These are phyloP conservation scores for Micrasema minimum DNA, from an alignment of 1,140 invertebrate genomes.

Conservation along the genomic window DNA sequence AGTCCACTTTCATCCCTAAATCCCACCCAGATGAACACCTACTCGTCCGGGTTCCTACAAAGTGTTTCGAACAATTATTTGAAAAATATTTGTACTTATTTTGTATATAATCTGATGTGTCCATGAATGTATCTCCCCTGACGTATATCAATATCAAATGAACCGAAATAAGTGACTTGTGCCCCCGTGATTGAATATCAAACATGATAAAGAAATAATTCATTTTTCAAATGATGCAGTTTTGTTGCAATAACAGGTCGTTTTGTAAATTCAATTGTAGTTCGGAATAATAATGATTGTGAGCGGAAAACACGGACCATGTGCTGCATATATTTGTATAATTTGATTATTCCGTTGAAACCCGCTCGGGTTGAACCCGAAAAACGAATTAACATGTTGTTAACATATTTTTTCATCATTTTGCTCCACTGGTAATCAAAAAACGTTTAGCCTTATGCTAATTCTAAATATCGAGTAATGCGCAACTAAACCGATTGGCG, in stretches of 20 bases:
- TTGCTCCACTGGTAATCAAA: slow-evolving; percentile 41
- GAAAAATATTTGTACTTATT: too few relatives aligned
- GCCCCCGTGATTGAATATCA: slow-evolving; percentile 28
- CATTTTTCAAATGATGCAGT: slow-evolving; percentile 25
- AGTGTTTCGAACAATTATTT: too few relatives aligned
- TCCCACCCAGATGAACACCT: too few relatives aligned
- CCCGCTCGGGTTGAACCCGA: slow-evolving; percentile 21
- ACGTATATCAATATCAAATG: too few relatives aligned
- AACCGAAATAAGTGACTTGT: slow-evolving; percentile 27
- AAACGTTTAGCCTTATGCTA: slow-evolving; percentile 50
- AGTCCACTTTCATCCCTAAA: too few relatives aligned
- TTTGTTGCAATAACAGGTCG: slow-evolving; percentile 42
- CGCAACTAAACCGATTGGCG: slow-evolving; percentile 42
- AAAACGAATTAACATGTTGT: slow-evolving; percentile 46
- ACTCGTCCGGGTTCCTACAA: too few relatives aligned
- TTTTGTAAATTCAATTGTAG: slow-evolving; percentile 39
- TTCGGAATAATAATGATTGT: too few relatives aligned
- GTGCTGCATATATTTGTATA: slow-evolving; percentile 48
- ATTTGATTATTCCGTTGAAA: slow-evolving; percentile 43
- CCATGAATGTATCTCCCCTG: too few relatives aligned
- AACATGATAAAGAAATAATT: slow-evolving; percentile 39
- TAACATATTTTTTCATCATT: slow-evolving; percentile 46
- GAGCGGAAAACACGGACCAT: slow-evolving; percentile 45
- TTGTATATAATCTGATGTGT: too few relatives aligned
- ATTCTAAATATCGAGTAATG: slow-evolving; percentile 41